Conservation (phyloP, 2,797 vertebrate genomes). For the Oceanodroma leucorhoa region DNA sequence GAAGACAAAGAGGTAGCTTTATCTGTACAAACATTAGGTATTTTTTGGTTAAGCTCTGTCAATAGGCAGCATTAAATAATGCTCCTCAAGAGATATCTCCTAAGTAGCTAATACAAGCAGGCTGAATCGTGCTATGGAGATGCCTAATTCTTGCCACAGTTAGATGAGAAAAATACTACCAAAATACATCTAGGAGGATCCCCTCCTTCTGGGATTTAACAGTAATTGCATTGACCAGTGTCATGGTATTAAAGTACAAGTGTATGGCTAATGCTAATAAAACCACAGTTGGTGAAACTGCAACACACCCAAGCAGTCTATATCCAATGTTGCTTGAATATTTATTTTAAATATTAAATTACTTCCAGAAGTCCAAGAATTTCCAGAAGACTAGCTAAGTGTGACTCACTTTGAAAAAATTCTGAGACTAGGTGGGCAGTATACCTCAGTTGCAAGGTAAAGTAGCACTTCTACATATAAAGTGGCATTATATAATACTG, state of each 20-base stretch:
- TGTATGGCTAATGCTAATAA: not conserved
- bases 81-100: not conserved
- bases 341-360: not conserved
- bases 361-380: not conserved
- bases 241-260: not conserved
- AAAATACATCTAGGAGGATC: not conserved
- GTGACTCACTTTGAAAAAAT: slow-evolving; percentile 1
- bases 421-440: not conserved
- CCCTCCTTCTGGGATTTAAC: not conserved
- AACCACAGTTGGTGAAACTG: not conserved
- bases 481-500: not conserved
- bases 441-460: not conserved
- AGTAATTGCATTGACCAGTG: not conserved
- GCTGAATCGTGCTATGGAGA: not conserved
- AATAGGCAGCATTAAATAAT: not conserved
- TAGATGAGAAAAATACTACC: not conserved
- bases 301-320: not conserved
- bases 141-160: not conserved
- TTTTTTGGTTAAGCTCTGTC: not conserved
- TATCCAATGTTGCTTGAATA: not conserved
- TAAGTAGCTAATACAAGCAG: not conserved
- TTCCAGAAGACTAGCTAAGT: slow-evolving; percentile 2
- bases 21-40: not conserved
- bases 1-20: not conserved
- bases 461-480: not conserved